Evolutionary conservation across 2,797 vertebrate genomes (phyloP).

Genomic region (Hoplostethus atlanticus): DNA sequence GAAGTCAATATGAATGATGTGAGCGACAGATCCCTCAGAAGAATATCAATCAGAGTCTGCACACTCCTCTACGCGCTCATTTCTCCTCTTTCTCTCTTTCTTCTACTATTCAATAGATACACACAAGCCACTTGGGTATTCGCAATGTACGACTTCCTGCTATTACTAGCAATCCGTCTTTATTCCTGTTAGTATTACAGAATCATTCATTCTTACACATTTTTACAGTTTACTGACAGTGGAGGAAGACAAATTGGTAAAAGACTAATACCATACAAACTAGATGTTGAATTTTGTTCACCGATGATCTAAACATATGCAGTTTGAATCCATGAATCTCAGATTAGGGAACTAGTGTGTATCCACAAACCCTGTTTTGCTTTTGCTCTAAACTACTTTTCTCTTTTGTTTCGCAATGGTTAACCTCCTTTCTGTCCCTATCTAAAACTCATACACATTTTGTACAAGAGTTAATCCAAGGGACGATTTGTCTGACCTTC

Average conservation of each 20-base stretch:
- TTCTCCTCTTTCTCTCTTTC: not conserved
- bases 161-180: not conserved
- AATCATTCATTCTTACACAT: constrained; percentile 42
- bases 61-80: constrained; percentile 19
- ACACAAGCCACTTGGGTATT: not conserved
- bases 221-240: constrained; percentile 44
- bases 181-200: constrained; percentile 36
- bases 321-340: constrained; percentile 23
- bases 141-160: not conserved
- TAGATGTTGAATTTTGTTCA: constrained; percentile 19
- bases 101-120: not conserved
- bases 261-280: constrained; percentile 13
- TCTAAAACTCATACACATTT: constrained; percentile 13
- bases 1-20: constrained; percentile 57
- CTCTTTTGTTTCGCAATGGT: not conserved
- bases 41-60: constrained; percentile 74
- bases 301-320: constrained; percentile 14
- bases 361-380: not conserved
- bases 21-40: constrained; percentile 50
- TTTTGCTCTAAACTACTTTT: not conserved
- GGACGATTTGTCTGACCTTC: constrained; percentile 8
- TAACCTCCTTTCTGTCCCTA: constrained; percentile 21
- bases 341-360: not conserved
- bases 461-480: constrained; percentile 48
- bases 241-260: constrained; percentile 38